These are phyloP conservation scores for Dryobates pubescens DNA, from an alignment of 2,797 vertebrate genomes.

Conservation along the genomic window DNA sequence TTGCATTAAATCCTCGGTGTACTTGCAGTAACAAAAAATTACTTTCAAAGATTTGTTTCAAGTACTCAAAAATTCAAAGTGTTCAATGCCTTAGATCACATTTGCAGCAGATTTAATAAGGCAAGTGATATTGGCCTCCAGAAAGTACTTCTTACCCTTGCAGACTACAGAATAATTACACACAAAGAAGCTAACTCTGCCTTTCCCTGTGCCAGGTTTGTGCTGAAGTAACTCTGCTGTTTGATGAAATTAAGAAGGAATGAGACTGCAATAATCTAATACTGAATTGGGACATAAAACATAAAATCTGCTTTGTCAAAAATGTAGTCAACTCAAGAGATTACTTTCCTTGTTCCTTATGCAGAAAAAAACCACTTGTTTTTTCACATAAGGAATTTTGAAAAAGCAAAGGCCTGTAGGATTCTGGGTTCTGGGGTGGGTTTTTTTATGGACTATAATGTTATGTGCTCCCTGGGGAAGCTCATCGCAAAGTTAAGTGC, in stretches of 20 bases:
- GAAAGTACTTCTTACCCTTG: background rate
- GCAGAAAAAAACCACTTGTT: background rate
- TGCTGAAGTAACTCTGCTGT: slow-evolving; percentile 4
- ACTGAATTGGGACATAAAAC: background rate
- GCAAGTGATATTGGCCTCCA: background rate
- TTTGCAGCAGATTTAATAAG: background rate
- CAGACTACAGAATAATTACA: background rate
- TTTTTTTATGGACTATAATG: background rate
- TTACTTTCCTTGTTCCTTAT: background rate
- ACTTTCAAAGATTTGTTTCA: background rate
- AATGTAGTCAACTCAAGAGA: background rate
- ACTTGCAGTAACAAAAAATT: background rate
- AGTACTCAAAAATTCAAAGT: background rate
- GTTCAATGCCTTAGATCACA: background rate
- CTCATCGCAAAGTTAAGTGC: background rate
- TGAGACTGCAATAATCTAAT: slow-evolving; percentile 4
- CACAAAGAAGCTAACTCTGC: background rate
- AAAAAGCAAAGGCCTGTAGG: background rate
- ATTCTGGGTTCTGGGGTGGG: background rate
- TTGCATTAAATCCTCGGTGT: background rate
- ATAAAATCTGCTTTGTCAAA: slow-evolving; percentile 20
- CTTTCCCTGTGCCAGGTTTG: background rate
- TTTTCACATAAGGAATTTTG: background rate
- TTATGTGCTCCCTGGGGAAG: background rate
- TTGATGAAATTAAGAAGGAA: slow-evolving; percentile 19